Evolutionary conservation across 2,888 invertebrate genomes (phyloP), one percentile per base, ranked within the genome.

Genomic region (Mesochorus sp.): DNA sequence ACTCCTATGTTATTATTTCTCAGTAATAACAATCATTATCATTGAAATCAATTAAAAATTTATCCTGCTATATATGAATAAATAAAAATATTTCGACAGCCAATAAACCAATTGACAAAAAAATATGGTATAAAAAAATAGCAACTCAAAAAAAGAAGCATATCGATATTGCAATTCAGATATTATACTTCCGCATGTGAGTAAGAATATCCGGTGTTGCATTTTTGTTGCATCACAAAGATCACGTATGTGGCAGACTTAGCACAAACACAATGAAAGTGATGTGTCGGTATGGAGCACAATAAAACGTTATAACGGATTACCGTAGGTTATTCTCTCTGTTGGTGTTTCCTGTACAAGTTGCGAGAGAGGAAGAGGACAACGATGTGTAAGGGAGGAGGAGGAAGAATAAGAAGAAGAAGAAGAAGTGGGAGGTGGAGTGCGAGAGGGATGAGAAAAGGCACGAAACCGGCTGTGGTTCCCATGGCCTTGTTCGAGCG

Each of bases 221-320:
- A 61, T 73, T 71, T 79, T 74, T 57, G 76, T 81, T 80, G 77
- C 80, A 81, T 53, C 55, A 78, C 80, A 77, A 62, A 76, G 73
- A 59, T 62, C 78, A 67, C 34, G 70, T 57, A 53, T n/a, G 17
- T 28, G 12, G 55, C 21, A 34, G 37, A 19, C 34, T 37, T 34
- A 34, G 19, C 59, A 12, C 12, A 37, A 17, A 61, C 51, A 47
- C 47, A 31, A 10, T 31, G 39, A n/a, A 28, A 39, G 8, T 24
- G n/a, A n/a, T n/a, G 28, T 28, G 47, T 67, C 59, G 57, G 31
- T 61, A 31, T n/a, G 24, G 47, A 76, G 73, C 61, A 85, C 86
- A 86, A 86, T 86, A 81, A 83, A 84, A 82, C 84, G 82, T 83
- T 84, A 83, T 84, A 84, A 86, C 86, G 87, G 84, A 84, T 86